These are phyloP conservation scores for Myopa testacea DNA, from an alignment of 2,888 invertebrate species.

Conservation along the genomic window DNA sequence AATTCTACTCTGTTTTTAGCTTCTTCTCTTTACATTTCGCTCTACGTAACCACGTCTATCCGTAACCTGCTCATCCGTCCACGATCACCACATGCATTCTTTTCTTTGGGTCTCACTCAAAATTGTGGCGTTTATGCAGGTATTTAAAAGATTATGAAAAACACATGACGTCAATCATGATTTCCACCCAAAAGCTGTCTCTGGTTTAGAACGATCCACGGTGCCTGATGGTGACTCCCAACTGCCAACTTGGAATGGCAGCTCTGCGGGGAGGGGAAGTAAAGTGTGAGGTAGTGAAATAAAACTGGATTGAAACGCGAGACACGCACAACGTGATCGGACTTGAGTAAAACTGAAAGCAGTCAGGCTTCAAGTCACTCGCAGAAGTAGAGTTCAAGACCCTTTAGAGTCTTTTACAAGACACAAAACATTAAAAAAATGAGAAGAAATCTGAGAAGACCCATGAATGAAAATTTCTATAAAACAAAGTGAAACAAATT, in stretches of 20 bases:
- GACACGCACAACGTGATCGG: conserved; percentile 24
- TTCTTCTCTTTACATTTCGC: too few species aligned
- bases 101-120: background rate
- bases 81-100: conserved; percentile 11
- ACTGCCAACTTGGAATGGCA: background rate
- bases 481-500: conserved; percentile 27
- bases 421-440: background rate
- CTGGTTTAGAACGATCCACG: background rate
- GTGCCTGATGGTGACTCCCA: background rate
- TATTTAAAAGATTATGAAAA: conserved; percentile 37
- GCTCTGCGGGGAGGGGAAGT: background rate
- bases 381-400: conserved; percentile 30
- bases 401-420: conserved; percentile 29
- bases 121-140: conserved; percentile 25
- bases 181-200: conserved; percentile 37
- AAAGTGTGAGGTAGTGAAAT: too few species aligned
- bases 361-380: background rate
- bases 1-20: too few species aligned
- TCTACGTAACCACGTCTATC: too few species aligned
- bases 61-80: background rate
- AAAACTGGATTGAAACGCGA: background rate
- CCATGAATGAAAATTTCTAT: conserved; percentile 37
- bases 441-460: background rate
- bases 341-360: background rate
- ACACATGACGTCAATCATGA: conserved; percentile 37